Evolutionary conservation across 2,888 invertebrate species (phyloP), one percentile per base, ranked within the genome.

Genomic region (Torymus aiolomorphi): DNA sequence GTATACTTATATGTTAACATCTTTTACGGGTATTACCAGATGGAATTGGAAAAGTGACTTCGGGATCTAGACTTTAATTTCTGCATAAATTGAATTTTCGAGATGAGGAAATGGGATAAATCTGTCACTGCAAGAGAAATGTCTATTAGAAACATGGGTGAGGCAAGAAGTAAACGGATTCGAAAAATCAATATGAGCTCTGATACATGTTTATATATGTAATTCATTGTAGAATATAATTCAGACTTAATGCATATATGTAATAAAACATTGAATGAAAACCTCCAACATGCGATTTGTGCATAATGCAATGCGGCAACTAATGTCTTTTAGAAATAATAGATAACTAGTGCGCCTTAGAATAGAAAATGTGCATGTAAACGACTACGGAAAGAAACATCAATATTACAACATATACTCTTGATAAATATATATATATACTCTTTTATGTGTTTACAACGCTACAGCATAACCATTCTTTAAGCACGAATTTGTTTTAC

Each of bases 351-450:
- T 66, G 14, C 51, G 18, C 16, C 31, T 66, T 66, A 66, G 65
- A 49, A 59, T 70, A 70, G 70, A 42, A 49, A 42, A 49, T 70
- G 2, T 70, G 70, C 70, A 70, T 70, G 70, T 57, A 42, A 57
- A 31, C 49, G 42, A 59, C 31, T 70, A 70, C 54, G 13, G n/a
- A 49, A 59, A 70, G 42, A 10, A 42, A 42, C 42, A 42, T 42
- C 42, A 42, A 42, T 42, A 42, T 42, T 8, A 42, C 42, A 42
- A 42, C 42, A 42, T 42, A 42, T 42, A 42, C 42, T 42, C 42
- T 42, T 42, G 42, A 42, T 42, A 42, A 42, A 42, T 42, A 42
- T 42, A 42, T 42, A 42, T 42, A 8, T 42, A 42, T 42, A 42
- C 13, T 18, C 49, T 31, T 59, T 59, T 59, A 49, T 59, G 16